Conservation (phyloP, 2,113 vertebrate species). For the Osmerus mordax region DNA sequence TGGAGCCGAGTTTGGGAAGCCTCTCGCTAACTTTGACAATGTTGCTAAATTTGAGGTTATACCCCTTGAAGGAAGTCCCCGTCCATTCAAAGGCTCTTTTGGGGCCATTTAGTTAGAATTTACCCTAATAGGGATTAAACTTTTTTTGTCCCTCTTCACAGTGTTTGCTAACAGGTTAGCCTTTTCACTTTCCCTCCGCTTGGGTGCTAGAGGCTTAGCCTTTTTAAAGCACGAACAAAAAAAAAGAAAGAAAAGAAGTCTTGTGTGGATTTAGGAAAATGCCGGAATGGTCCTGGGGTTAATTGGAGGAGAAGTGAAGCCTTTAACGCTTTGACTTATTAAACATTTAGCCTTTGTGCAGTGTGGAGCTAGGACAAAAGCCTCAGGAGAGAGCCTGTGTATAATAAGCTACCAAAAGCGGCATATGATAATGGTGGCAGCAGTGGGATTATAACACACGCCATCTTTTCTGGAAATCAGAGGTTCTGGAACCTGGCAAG, state of each 20-base stretch:
- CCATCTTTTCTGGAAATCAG: too few relatives aligned
- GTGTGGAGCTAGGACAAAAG: conserved; percentile 47
- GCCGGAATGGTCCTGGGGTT: conserved; percentile 88
- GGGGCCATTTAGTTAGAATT: conserved; percentile 91
- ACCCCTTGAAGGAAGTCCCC: conserved; percentile 57
- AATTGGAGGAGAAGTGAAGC: conserved; percentile 94
- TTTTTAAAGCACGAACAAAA: conserved; percentile 84
- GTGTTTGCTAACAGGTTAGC: conserved; percentile 96
- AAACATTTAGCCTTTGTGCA: conserved; percentile 85
- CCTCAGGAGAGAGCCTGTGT: conserved; percentile 67
- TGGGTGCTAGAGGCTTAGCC: conserved; percentile 83
- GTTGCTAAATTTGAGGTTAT: conserved; percentile 48
- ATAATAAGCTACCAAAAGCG: conserved; percentile 70
- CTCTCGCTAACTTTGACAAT: conserved; percentile 36
- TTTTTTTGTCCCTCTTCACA: conserved; percentile 77
- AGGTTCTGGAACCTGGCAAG: neutral
- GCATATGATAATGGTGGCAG: conserved; percentile 55
- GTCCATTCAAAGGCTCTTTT: conserved; percentile 83
- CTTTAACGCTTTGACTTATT: conserved; percentile 89
- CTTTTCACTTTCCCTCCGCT: conserved; percentile 88
- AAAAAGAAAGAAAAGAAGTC: conserved; percentile 62
- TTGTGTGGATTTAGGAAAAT: conserved; percentile 94
- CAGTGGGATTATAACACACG: neutral
- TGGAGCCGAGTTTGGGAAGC: neutral
- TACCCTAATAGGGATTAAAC: conserved; percentile 98